Evolutionary conservation across 2,888 invertebrate species (phyloP), one percentile per base, ranked within the genome.

Genomic region (Achlya flavicornis): DNA sequence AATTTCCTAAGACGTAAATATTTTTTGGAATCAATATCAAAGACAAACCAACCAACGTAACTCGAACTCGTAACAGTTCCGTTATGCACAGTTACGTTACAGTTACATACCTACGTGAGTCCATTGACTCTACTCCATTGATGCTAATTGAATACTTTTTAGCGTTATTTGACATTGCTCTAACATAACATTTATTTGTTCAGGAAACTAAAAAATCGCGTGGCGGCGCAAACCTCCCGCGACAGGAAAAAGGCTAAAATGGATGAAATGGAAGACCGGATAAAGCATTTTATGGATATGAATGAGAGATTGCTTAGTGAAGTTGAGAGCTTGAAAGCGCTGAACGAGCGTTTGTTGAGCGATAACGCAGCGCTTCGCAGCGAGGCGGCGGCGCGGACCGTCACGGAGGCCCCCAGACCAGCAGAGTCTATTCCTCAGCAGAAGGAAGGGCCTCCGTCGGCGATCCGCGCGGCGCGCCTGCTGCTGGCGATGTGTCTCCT

Each of bases 211-310:
- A 99, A 99, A 88, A 99, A 99, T 87, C 95, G 99, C 73, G 98
- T 99, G 35, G 99, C 99, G 43, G 99, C 99, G 3, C 99, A 99
- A 91, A 98, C 98, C 61, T 99, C 99, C 0, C 95, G 99, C 63
- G 99, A 99, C 89, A 95, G 98, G 58, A 99, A 99, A 86, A 99
- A 99, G 88, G 97, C 97, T 0, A 97, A 96, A 84, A 97, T 99
- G 96, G 97, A 97, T 73, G 97, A 98, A 75, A 96, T 99, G 94
- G 98, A 99, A 86, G 86, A 90, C 12, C 95, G 96, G 53, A 94
- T 97, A 6, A 92, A 95, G 68, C 88, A 94, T 58, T 89, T 97
- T 43, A 95, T 95, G 71, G 95, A 95, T 6, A 93, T 93, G 75
- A 96, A 97, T 71, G 95, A 96, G 72, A 86, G 94, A 46, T 85